Evolutionary conservation across 2,113 vertebrate genomes (phyloP), one percentile per base, ranked within the genome.

Genomic region (Notarius lentiginosus): DNA sequence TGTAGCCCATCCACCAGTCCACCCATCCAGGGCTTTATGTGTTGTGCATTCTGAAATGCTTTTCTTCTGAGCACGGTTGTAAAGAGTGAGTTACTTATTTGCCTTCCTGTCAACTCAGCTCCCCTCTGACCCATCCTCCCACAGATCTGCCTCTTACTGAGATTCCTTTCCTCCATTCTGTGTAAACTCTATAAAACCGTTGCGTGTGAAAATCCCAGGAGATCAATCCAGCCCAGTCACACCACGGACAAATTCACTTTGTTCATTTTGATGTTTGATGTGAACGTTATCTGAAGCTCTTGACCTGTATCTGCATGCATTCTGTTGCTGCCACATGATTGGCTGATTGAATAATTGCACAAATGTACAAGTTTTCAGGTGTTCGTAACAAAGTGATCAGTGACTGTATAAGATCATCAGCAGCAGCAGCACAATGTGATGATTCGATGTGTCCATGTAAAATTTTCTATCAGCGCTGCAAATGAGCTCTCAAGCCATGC

Each of bases 401-500:
- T 4, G 51, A 55, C 47, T 41, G 7, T 73, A 73, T 20, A 47
- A 49, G 8, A 7, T 5, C 14, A 56, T 15, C 22, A 66, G 3
- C 66, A 34, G 11, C 66, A 6, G n/a, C 68, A 41, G 30, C 53
- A 20, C 73, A 87, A 56, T 27, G 82, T 79, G 18, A 79, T 17
- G 12, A 27, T n/a, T 88, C 17, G 88, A 14, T 80, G 56, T 41
- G 49, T 66, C 63, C 56, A 68, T 41, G 70, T n/a, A 20, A 72
- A 86, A 84, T 83, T 89, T 84, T 82, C 55, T 85, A 63, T 84
- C 77, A 86, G 73, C 58, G 86, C 88, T 60, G 51, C 58, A n/a
- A 70, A 89, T 89, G 76, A 88, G 72, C 88, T 87, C 86, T 86
- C 14, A 53, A 82, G 63, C 65, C 87, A 84, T 90, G 84, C 89